Evolutionary conservation across 2,113 vertebrate genomes (phyloP).

Genomic region (Mola mola): DNA sequence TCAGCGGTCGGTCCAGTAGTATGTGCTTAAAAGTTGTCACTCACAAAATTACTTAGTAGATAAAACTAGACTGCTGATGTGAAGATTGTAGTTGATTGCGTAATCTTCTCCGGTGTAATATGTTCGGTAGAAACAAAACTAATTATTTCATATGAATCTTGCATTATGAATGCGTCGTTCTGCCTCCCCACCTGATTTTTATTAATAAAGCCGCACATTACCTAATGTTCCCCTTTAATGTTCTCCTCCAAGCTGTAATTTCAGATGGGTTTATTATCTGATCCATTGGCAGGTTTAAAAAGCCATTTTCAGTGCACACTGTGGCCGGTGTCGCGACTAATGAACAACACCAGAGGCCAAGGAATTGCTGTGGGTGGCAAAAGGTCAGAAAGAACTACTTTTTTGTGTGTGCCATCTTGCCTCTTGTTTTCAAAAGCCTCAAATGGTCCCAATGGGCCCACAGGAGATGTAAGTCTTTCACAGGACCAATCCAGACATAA

Average conservation of each 20-base stretch:
- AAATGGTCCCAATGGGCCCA: conserved; percentile 48
- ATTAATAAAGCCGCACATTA: conserved; percentile 47
- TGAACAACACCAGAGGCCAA: conserved; percentile 48
- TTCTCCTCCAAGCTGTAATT: conserved; percentile 52
- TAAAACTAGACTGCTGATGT: conserved; percentile 46
- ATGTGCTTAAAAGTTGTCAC: no score
- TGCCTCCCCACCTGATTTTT: conserved; percentile 22
- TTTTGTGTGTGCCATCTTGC: conserved; percentile 24
- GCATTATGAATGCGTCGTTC: conserved; percentile 21
- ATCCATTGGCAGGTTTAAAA: conserved; percentile 57
- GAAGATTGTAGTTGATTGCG: conserved; percentile 32
- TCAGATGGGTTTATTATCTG: conserved; percentile 61
- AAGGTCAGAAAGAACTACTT: conserved; percentile 52
- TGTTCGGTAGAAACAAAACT: conserved; percentile 31
- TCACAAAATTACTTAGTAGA: conserved; percentile 20
- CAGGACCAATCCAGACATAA: conserved; percentile 43
- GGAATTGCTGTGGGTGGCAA: conserved; percentile 43
- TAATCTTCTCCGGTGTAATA: conserved; percentile 17
- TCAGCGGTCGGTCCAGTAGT: no score
- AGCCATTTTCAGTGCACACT: conserved; percentile 52
- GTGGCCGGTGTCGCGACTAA: conserved; percentile 32
- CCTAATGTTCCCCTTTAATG: conserved; percentile 59
- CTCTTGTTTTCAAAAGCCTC: conserved; percentile 51
- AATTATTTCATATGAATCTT: conserved; percentile 39
- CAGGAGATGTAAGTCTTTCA: conserved; percentile 34